phyloP scores from a whole-genome alignment of 2,797 vertebrate species.

The Danio tinwini region DNA sequence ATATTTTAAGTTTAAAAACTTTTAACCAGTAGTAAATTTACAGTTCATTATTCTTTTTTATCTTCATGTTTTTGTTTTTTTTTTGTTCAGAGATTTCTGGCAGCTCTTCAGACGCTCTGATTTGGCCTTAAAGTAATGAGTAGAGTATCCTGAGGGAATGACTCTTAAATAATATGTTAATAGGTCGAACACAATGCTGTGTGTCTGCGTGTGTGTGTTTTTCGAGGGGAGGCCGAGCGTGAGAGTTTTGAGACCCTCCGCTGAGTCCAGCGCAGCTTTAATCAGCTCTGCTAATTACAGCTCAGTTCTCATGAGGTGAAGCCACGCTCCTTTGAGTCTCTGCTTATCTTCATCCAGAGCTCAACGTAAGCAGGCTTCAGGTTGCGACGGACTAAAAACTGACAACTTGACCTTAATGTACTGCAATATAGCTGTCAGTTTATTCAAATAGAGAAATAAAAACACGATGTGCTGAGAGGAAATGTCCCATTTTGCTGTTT shows the following conservation, averaged over 20 bases:
- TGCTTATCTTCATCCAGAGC: conserved; percentile 19
- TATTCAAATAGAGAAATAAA: neutral
- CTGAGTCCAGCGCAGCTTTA: conserved; percentile 38
- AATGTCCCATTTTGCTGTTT: too few species aligned
- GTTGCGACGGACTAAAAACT: neutral
- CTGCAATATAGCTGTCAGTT: conserved; percentile 5
- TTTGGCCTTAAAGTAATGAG: conserved; percentile 30
- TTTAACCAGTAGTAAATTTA: too few species aligned
- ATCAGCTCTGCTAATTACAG: conserved; percentile 48
- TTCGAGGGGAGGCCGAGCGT: conserved; percentile 18
- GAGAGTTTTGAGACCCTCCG: conserved; percentile 7
- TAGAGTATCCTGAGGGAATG: conserved; percentile 38
- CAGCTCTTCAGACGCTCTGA: neutral
- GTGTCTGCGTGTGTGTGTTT: conserved; percentile 22
- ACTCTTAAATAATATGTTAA: conserved; percentile 51
- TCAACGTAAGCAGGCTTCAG: neutral
- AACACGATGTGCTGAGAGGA: neutral
- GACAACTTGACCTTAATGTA: conserved; percentile 7
- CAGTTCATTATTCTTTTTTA: too few species aligned
- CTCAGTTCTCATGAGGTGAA: conserved; percentile 27
- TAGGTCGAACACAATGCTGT: conserved; percentile 62
- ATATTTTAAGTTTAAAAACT: too few species aligned
- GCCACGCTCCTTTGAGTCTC: neutral
- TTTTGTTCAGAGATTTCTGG: neutral
- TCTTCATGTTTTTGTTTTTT: too few species aligned